Conservation (phyloP, 2,888 invertebrate species). For the Scaptomyza tumidula region DNA sequence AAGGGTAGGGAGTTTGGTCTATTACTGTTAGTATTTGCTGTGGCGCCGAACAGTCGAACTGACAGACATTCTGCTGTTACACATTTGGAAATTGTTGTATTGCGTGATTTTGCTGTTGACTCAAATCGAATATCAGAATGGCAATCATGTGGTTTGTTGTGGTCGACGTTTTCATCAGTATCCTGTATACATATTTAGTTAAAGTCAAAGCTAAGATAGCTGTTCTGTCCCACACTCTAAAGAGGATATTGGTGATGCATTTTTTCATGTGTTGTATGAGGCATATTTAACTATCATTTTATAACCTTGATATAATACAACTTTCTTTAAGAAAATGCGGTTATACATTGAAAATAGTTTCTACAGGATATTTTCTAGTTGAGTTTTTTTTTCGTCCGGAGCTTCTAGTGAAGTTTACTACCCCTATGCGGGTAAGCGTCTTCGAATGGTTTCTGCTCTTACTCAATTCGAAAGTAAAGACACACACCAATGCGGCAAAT, state of each 20-base stretch:
- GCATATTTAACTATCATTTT: too few species aligned
- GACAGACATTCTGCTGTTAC: conserved; percentile 23
- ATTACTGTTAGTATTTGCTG: conserved; percentile 11
- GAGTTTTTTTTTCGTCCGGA: neutral
- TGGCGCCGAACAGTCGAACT: conserved; percentile 8
- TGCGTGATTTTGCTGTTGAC: conserved; percentile 67
- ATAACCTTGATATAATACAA: too few species aligned
- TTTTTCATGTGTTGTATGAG: too few species aligned
- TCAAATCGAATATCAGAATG: conserved; percentile 59
- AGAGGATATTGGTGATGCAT: too few species aligned
- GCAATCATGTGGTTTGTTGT: conserved; percentile 54
- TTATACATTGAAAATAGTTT: too few species aligned
- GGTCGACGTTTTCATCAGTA: conserved; percentile 16
- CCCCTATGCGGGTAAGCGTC: neutral
- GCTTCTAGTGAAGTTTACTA: neutral
- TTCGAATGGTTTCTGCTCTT: neutral
- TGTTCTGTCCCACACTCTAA: too few species aligned
- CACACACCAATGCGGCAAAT: conserved; percentile 18
- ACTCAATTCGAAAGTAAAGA: conserved; percentile 11
- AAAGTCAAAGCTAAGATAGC: too few species aligned
- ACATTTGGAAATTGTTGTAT: conserved; percentile 60
- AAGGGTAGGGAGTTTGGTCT: neutral
- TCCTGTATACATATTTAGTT: conserved; percentile 2
- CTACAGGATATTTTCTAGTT: neutral
- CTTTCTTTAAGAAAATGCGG: too few species aligned